Conservation (phyloP, 2,113 vertebrate species). For the Chrysochloris asiatica region DNA sequence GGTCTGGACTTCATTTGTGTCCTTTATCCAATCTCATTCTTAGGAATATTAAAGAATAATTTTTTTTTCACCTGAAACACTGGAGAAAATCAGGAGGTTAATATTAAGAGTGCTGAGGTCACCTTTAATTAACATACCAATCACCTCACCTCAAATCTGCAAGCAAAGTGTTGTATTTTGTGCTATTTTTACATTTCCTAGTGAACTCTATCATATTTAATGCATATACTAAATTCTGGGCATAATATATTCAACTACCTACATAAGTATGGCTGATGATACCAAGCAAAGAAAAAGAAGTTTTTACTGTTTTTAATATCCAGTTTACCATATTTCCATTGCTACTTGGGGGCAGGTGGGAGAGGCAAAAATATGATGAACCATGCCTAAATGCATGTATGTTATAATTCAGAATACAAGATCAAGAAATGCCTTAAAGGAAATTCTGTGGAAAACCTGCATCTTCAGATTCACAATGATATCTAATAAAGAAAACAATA, state of each 20-base stretch:
- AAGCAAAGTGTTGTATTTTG: constrained; percentile 85
- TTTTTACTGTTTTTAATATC: constrained; percentile 39
- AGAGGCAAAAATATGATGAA: constrained; percentile 40
- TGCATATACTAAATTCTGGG: constrained; percentile 62
- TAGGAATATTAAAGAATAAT: constrained; percentile 85
- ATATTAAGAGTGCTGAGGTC: constrained; percentile 84
- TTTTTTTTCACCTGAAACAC: constrained; percentile 84
- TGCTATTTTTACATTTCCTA: constrained; percentile 78
- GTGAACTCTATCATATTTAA: constrained; percentile 74
- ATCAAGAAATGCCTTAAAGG: constrained; percentile 34
- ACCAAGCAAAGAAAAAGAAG: constrained; percentile 26
- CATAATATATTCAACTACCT: constrained; percentile 70
- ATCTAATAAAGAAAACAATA: not conserved
- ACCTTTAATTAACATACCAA: constrained; percentile 88
- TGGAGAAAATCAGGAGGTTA: constrained; percentile 87
- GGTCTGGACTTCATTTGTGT: constrained; percentile 87
- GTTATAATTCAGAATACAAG: constrained; percentile 56
- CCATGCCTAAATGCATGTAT: constrained; percentile 10
- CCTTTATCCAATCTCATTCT: constrained; percentile 87
- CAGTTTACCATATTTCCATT: constrained; percentile 30
- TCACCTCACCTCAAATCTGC: constrained; percentile 83
- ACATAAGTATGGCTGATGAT: constrained; percentile 50
- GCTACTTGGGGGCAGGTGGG: not conserved
- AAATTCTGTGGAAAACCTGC: not conserved
- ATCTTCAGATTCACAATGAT: not conserved